Evolutionary conservation across 1,140 invertebrate genomes (phyloP).

Genomic region (Anoplophora glabripennis): DNA sequence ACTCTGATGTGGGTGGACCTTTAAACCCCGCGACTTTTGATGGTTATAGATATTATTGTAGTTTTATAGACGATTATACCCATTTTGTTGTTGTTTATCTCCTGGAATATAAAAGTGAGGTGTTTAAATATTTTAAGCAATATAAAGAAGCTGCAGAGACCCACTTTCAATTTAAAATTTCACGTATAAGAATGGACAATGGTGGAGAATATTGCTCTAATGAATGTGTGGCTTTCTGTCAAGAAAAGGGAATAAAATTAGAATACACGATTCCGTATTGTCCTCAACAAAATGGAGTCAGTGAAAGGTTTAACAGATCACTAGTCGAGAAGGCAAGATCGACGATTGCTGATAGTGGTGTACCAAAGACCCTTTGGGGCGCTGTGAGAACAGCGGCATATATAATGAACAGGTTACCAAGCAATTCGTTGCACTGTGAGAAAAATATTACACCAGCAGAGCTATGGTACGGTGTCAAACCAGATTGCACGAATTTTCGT

Average conservation of each 20-base stretch:
- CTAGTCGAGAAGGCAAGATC: conserved; percentile 16
- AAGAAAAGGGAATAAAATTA: conserved; percentile 8
- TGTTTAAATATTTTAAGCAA: conserved; percentile 8
- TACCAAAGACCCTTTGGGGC: conserved; percentile 11
- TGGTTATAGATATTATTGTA: neutral
- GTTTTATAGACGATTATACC: conserved; percentile 6
- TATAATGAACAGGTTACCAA: conserved; percentile 12
- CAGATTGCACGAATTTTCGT: neutral
- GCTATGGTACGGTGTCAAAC: neutral
- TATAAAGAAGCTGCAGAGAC: neutral
- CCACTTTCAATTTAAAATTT: conserved; percentile 4
- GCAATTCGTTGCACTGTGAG: neutral
- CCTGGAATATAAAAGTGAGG: conserved; percentile 15
- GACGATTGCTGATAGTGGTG: conserved; percentile 8
- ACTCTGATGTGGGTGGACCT: neutral
- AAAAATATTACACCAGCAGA: neutral
- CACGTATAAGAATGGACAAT: conserved; percentile 17
- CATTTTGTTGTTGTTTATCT: conserved; percentile 17
- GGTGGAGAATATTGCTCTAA: conserved; percentile 32
- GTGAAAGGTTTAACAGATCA: conserved; percentile 17
- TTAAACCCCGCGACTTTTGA: neutral
- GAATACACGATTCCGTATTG: conserved; percentile 1
- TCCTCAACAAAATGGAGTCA: conserved; percentile 20
- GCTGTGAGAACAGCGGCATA: conserved; percentile 17
- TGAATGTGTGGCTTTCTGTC: conserved; percentile 29